Conservation (phyloP, 2,113 vertebrate genomes). For the Clarias gariepinus region DNA sequence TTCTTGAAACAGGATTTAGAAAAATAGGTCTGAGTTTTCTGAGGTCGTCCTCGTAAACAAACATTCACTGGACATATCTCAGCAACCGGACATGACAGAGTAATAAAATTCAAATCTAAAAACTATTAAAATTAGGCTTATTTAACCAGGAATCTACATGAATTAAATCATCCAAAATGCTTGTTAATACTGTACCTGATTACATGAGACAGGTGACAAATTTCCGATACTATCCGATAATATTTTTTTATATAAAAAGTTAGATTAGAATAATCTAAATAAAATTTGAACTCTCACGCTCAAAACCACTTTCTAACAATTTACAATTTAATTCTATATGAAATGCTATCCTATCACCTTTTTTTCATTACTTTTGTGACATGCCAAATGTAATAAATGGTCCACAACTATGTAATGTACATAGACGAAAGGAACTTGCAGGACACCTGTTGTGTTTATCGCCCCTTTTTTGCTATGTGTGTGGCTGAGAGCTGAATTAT, state of each 20-base stretch:
- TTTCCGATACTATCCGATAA: neutral
- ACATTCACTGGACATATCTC: too few relatives aligned
- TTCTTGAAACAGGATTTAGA: too few relatives aligned
- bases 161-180: too few relatives aligned
- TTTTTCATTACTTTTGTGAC: neutral
- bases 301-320: neutral
- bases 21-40: too few relatives aligned
- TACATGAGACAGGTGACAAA: neutral
- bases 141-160: too few relatives aligned
- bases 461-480: neutral
- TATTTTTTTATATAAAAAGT: neutral
- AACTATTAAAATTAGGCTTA: too few relatives aligned
- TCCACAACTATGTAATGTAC: neutral
- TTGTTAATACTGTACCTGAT: too few relatives aligned
- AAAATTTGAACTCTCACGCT: neutral
- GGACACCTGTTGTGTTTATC: conserved; percentile 5
- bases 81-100: too few relatives aligned
- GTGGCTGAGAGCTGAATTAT: conserved; percentile 62
- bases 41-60: too few relatives aligned
- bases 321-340: neutral
- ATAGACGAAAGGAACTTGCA: neutral
- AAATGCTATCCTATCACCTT: neutral
- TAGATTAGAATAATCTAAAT: too few relatives aligned
- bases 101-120: too few relatives aligned
- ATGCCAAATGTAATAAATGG: neutral